Conservation (phyloP, 2,888 invertebrate species). For the Tiliacea aurago region DNA sequence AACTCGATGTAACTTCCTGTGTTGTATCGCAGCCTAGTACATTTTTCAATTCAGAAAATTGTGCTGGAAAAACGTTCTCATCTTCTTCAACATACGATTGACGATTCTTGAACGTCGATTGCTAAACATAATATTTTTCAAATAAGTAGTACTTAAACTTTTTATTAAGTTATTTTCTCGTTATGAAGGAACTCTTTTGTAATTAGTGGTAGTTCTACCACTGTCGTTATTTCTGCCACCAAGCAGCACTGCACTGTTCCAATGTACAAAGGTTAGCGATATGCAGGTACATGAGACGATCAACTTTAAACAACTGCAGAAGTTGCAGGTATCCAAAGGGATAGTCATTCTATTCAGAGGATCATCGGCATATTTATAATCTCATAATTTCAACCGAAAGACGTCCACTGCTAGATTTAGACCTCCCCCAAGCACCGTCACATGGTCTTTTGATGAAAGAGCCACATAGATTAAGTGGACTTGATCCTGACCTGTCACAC, state of each 20-base stretch:
- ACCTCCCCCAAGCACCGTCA: no score
- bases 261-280: neutral
- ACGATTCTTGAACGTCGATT: neutral
- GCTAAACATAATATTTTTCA: neutral
- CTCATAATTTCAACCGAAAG: no score
- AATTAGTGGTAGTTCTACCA: neutral
- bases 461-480: no score
- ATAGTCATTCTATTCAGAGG: no score
- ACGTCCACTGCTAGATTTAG: no score
- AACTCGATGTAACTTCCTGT: conserved; percentile 26
- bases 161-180: neutral
- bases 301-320: no score
- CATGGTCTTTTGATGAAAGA: no score
- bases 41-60: neutral
- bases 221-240: neutral
- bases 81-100: neutral
- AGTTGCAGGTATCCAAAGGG: no score
- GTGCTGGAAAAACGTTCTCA: neutral
- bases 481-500: no score
- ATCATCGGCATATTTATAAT: no score
- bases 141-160: neutral
- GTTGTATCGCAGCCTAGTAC: neutral
- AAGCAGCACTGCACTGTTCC: neutral
- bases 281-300: no score
- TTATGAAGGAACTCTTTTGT: neutral